Base-by-base conservation (phyloP, 2,113 vertebrate species). In the Calypte anna region DNA sequence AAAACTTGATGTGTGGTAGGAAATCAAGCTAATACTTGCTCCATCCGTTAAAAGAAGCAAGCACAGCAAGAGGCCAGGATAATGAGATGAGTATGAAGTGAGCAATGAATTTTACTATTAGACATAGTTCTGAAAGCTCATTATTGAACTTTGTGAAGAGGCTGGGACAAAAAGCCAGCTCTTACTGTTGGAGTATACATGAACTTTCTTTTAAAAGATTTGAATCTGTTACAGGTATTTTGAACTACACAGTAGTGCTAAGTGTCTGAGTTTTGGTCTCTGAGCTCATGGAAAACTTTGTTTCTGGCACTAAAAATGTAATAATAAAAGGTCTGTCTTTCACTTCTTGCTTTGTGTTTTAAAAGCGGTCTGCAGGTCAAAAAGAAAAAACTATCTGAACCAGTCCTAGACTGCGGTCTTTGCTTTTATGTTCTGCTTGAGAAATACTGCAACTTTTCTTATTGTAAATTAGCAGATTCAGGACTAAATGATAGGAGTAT, bases 61-160 rank as follows among this genome's bases (percentile, higher is more conserved):
- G 55, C 72, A 90, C 76, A 94, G 72, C 91, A 58, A 14, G 82
- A 87, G 85, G 57, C 58, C 36, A n/a, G 64, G 84, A 91, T 94
- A 96, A 97, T 90, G 95, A 95, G 58, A 31, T 50, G 59, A 82
- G 30, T 91, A 95, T 83, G 91, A 96, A 97, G 74, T 66, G 55
- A 90, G 66, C 64, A 50, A 31, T 81, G 76, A 83, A 58, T 84
- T 95, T 95, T 94, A 84, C 93, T 91, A 28, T 87, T 90, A 88
- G 85, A 80, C 24, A 36, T 86, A 79, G 91, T 91, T 93, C 86
- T 50, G 91, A 93, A 96, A 81, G 91, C 68, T 83, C 68, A 77
- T 93, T 96, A 94, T 88, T 95, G 72, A 90, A 88, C 74, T 93
- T 82, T 91, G 38, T 14, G 22, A 92, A 87, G 83, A 86, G 64